Evolutionary conservation across 37 sponge, comb jelly and placozoan species (phyloP).

Genomic region (Diacarnus erythraeanus): DNA sequence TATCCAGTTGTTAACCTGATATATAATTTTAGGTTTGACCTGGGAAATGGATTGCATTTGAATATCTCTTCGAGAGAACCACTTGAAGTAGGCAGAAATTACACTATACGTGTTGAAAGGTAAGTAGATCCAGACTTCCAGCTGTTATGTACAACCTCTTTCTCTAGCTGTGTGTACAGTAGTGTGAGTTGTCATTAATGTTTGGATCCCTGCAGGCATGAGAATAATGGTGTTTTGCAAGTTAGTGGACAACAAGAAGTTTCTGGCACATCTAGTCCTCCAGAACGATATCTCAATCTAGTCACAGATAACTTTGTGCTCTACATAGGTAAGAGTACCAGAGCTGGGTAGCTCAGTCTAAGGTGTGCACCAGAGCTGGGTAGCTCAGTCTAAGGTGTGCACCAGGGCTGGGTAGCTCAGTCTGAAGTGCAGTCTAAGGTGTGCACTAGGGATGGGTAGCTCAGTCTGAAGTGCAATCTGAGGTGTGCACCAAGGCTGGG

Average conservation of each 20-base stretch:
- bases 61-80: constrained; percentile 26
- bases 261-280: neutral
- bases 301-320: constrained; percentile 11
- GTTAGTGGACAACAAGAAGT: constrained; percentile 31
- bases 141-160: neutral
- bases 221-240: constrained; percentile 11
- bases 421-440: too few species aligned
- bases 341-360: too few species aligned
- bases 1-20: neutral
- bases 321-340: constrained; percentile 6
- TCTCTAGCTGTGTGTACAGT: neutral
- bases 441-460: too few species aligned
- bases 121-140: neutral
- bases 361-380: too few species aligned
- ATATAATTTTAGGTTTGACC: constrained; percentile 54
- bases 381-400: too few species aligned
- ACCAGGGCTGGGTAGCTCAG: too few species aligned
- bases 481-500: too few species aligned
- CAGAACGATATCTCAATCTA: neutral
- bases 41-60: constrained; percentile 40
- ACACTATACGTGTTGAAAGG: constrained; percentile 43
- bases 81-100: constrained; percentile 24
- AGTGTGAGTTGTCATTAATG: too few species aligned
- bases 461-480: too few species aligned
- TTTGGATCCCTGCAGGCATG: constrained; percentile 20